phyloP scores from a whole-genome alignment of 1,140 invertebrate genomes.

The Saccostrea cuccullata region DNA sequence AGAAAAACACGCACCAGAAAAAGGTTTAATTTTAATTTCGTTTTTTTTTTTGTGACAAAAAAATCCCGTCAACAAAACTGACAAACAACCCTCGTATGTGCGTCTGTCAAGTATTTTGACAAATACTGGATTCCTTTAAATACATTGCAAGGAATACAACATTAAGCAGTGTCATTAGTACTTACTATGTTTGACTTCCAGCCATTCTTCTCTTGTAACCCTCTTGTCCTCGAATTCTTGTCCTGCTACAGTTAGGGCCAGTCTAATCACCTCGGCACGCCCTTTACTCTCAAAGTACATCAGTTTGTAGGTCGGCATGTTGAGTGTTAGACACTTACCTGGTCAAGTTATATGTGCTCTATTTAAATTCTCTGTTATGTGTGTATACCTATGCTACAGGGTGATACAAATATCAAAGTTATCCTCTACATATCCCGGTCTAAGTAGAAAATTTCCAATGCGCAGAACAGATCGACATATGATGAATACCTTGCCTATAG shows the following conservation, averaged over 20 bases:
- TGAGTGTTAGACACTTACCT: neutral
- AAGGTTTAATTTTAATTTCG: no score
- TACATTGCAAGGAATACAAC: no score
- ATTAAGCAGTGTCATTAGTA: neutral
- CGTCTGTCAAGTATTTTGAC: no score
- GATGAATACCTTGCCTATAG: no score
- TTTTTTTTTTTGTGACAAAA: no score
- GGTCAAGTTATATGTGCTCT: neutral
- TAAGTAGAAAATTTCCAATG: no score
- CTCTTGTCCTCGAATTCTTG: conserved; percentile 59
- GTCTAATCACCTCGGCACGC: conserved; percentile 62
- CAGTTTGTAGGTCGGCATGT: conserved; percentile 64
- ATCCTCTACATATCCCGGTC: no score
- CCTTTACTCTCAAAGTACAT: conserved; percentile 66
- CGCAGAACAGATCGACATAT: no score
- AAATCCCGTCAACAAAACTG: no score
- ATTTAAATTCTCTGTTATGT: neutral
- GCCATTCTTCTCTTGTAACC: conserved; percentile 48
- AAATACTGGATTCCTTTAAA: no score
- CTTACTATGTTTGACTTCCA: conserved; percentile 53
- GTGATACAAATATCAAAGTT: neutral
- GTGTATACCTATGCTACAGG: neutral
- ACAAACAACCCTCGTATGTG: neutral
- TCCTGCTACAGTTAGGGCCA: conserved; percentile 55
- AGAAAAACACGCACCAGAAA: no score